A percentile compares a stretch with the other conserved stretches of the same genome.
These are phyloP conservation scores for Mormyrops attenuatus DNA, from an alignment of 2,797 vertebrate genomes.

Conservation along the genomic window DNA sequence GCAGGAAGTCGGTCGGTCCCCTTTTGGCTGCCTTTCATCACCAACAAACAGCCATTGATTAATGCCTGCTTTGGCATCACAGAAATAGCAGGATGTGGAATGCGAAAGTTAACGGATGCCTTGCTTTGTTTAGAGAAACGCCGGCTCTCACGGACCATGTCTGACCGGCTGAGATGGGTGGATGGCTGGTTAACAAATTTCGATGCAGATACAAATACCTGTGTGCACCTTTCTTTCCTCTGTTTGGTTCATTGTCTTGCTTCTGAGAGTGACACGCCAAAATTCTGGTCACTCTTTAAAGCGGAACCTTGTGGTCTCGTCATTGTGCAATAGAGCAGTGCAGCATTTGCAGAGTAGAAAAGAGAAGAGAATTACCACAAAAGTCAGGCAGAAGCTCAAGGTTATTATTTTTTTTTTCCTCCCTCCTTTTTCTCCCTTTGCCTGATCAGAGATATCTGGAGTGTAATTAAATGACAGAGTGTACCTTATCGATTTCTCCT, in stretches of 20 bases:
- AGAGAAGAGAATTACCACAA: not conserved
- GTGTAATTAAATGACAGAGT: conserved; percentile 21
- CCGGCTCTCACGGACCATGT: not conserved
- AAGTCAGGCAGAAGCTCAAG: conserved; percentile 15
- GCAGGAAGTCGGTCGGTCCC: not conserved
- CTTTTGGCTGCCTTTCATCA: not conserved
- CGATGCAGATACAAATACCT: not conserved
- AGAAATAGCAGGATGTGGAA: not conserved
- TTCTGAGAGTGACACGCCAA: not conserved
- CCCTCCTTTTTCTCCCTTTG: not conserved
- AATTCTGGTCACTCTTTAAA: not conserved
- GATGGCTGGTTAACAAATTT: not conserved
- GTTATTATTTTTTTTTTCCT: not conserved
- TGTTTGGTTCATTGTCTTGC: not conserved
- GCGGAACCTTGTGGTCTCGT: not conserved
- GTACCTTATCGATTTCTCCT: conserved; percentile 21
- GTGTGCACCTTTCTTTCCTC: not conserved
- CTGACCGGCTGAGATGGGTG: not conserved
- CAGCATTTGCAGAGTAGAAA: not conserved
- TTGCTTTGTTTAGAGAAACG: not conserved
- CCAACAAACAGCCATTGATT: not conserved
- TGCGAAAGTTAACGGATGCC: not conserved
- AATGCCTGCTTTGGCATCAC: not conserved
- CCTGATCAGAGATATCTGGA: conserved; percentile 9
- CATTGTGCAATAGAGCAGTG: not conserved